phyloP scores from a whole-genome alignment of 1,140 invertebrate genomes.

The Drosophila virilis region DNA sequence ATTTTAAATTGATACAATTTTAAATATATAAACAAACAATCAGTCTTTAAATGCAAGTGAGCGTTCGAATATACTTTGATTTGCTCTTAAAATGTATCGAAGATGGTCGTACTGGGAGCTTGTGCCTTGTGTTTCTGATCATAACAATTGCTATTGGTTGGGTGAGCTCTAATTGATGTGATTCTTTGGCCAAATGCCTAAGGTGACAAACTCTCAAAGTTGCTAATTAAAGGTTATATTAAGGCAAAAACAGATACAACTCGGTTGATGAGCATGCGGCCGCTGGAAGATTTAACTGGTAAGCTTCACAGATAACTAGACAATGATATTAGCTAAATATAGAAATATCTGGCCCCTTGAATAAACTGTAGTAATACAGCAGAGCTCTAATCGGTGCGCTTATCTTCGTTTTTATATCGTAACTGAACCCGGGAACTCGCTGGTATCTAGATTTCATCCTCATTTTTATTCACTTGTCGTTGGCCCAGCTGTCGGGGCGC shows the following conservation, averaged over 20 bases:
- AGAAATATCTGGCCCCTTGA: conserved; percentile 5
- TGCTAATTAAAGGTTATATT: conserved; percentile 1
- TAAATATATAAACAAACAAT: no score
- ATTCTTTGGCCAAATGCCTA: no score
- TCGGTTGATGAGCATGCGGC: conserved; percentile 5
- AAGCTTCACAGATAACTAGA: conserved; percentile 9
- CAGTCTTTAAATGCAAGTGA: no score
- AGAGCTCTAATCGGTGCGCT: conserved; percentile 3
- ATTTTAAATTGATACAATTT: no score
- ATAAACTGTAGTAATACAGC: conserved; percentile 29
- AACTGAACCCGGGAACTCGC: neutral
- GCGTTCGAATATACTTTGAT: no score
- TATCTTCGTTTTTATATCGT: conserved; percentile 10
- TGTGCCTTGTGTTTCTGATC: neutral
- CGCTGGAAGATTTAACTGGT: conserved; percentile 6
- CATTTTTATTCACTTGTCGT: conserved; percentile 26
- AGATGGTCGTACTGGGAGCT: neutral
- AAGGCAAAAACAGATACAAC: neutral
- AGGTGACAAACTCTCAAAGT: neutral
- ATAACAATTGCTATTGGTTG: neutral
- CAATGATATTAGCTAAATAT: conserved; percentile 29
- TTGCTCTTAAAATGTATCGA: neutral
- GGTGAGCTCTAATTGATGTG: neutral
- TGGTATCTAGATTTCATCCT: conserved; percentile 10
- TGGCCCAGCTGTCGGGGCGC: neutral